A percentile compares a stretch with the other conserved stretches of the same genome.
phyloP scores from a whole-genome alignment of 2,113 vertebrate species.

The Eptatretus burgeri region DNA sequence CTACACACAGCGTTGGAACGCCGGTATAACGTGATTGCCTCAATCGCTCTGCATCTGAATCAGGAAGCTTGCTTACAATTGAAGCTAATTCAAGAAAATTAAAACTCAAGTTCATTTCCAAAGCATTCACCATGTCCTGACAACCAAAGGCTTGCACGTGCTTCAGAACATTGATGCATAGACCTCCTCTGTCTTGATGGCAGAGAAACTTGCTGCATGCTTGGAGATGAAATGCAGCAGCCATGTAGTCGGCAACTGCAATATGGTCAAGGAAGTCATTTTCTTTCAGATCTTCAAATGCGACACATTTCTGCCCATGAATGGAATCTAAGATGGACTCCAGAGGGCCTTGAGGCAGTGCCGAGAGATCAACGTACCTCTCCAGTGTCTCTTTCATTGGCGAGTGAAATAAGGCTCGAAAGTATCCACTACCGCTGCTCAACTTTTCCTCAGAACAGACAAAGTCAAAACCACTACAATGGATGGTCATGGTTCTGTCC shows the following conservation, averaged over 20 bases:
- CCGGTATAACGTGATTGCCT: slow-evolving; percentile 15
- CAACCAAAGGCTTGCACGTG: slow-evolving; percentile 21
- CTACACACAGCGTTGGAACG: slow-evolving; percentile 15
- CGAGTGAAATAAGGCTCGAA: slow-evolving; percentile 22
- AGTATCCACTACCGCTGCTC: slow-evolving; percentile 21
- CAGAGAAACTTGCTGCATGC: slow-evolving; percentile 16
- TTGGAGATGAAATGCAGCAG: slow-evolving; percentile 18
- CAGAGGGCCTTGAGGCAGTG: slow-evolving; percentile 20
- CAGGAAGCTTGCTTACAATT: slow-evolving; percentile 14
- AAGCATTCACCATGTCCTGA: slow-evolving; percentile 16
- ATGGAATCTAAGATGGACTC: slow-evolving; percentile 21
- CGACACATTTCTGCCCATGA: slow-evolving; percentile 15
- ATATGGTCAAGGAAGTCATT: slow-evolving; percentile 12
- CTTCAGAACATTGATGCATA: slow-evolving; percentile 18
- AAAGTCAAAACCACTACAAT: too few relatives aligned
- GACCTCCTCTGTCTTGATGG: slow-evolving; percentile 15
- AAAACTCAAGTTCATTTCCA: slow-evolving; percentile 19
- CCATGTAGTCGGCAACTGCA: slow-evolving; percentile 21
- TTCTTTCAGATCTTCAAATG: slow-evolving; percentile 14
- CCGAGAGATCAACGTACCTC: slow-evolving; percentile 16
- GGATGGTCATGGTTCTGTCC: too few relatives aligned
- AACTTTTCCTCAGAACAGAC: slow-evolving; percentile 12
- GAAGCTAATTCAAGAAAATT: slow-evolving; percentile 21
- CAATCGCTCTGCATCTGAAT: slow-evolving; percentile 13
- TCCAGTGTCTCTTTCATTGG: slow-evolving; percentile 23